Evolutionary conservation across 1,140 invertebrate species (phyloP), one percentile per base, ranked within the genome.

Genomic region (Formica exsecta): DNA sequence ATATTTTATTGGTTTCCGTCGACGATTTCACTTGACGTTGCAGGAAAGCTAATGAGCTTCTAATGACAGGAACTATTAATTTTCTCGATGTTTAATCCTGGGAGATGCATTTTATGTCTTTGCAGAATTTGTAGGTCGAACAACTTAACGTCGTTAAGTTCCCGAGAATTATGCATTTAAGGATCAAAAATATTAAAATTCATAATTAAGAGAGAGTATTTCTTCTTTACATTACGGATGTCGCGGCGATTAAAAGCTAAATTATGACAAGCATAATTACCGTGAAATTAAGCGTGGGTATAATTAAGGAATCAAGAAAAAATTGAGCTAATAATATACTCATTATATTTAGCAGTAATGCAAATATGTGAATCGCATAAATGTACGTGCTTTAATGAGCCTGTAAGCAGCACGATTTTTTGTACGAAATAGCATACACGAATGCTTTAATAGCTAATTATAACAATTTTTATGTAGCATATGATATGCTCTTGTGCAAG

Each of bases 131-230:
- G 8, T n/a, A 54, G 4, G 3, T 6, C 5, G 3, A n/a, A 16
- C 8, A n/a, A 79, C 11, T 44, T 48, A 44, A 68, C n/a, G 9
- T 68, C 29, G n/a, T 16, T 51, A 16, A 51, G 13, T 36, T 61
- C 11, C 41, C 7, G 22, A 0, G 29, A 68, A 7, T n/a, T 66
- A 22, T 1, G n/a, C 29, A 9, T 79, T 5, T 8, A n/a, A 16
- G n/a, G 8, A 38, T 79, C n/a, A 41, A 7, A 59, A 41, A 48
- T 65, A 65, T 65, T 77, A 77, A 64, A 29, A 51, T 65, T 57
- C 22, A 41, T 80, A 80, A 80, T 80, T 80, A 9, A 70, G 22
- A 70, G 11, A 57, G 29, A 80, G 22, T 13, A 9, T 57, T 70
- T 13, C n/a, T 29, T 1, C 4, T 41, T 22, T 13, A 13, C 13